Base-by-base conservation (phyloP, 1,140 invertebrate genomes). In the Antheraea mylitta region DNA sequence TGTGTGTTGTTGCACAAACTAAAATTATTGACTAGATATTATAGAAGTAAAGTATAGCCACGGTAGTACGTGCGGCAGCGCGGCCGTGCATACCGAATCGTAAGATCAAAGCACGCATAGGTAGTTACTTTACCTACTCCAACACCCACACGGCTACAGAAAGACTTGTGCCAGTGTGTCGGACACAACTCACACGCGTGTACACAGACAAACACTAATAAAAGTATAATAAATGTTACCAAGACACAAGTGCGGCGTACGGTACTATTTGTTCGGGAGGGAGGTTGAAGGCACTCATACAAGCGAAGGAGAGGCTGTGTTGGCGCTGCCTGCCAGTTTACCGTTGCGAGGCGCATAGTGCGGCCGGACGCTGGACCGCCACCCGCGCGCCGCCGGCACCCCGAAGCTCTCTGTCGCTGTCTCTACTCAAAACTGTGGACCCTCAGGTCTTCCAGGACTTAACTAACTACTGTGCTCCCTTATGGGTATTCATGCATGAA, bases 81-180 rank as follows among this genome's bases (percentile, higher is more conserved):
- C 87, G 84, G 80, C 87, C 86, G 85, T 89, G 89, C 86, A 91
- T 91, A 90, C 89, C 89, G 83, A 91, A 91, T 91, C 87, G 83
- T 90, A 91, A 90, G 89, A 91, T 91, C 87, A 89, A 90, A 91
- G 87, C 89, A 91, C 87, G 87, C 87, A 87, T 90, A 87, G 86
- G 85, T 90, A 76, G 68, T 76, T 76, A 89, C 87, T 82, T 85
- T 83, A 90, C 82, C 80, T 82, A 86, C 78, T 81, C 78, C 76
- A 71, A 87, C 83, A 86, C 84, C 85, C 83, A 90, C 89, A 89
- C 82, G 80, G 66, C 72, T 22, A 36, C 64, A 61, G n/a, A 9
- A 18, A 61, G 66, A 53, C 62, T 68, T 65, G 66, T 69, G 36
- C 30, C 64, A 16, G 66, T 71, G 70, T 71, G 64, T 61, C 13